phyloP scores from a whole-genome alignment of 1,140 invertebrate species.

The Neodiprion pinetum region DNA sequence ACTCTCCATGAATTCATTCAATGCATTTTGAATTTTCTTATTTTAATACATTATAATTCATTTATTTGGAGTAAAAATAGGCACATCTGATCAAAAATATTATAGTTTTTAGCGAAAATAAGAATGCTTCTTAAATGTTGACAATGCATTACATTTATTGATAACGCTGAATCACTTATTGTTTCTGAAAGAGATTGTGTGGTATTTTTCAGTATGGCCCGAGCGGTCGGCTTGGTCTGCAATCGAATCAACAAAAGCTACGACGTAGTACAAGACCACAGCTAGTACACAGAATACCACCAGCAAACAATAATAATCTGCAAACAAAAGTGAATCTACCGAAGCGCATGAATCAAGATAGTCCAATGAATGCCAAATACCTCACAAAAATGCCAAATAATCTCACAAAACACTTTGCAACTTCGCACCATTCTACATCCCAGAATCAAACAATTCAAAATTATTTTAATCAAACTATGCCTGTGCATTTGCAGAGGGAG shows the following conservation, averaged over 20 bases:
- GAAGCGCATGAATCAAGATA: conserved; percentile 31
- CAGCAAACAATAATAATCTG: conserved; percentile 10
- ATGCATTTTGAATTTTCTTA: too few relatives aligned
- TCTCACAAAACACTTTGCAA: conserved; percentile 37
- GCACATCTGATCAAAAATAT: too few relatives aligned
- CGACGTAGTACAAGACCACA: conserved; percentile 26
- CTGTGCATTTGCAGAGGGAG: conserved; percentile 10
- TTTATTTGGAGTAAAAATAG: too few relatives aligned
- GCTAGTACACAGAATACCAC: conserved; percentile 22
- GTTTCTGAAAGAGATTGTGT: too few relatives aligned
- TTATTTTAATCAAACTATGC: conserved; percentile 49
- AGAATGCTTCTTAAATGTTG: too few relatives aligned
- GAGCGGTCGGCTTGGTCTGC: conserved; percentile 27
- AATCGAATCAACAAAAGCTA: conserved; percentile 26
- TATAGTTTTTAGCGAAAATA: too few relatives aligned
- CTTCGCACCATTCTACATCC: conserved; percentile 14
- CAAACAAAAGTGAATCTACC: conserved; percentile 7
- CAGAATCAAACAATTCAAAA: conserved; percentile 46
- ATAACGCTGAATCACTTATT: too few relatives aligned
- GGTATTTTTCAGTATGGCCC: conserved; percentile 33
- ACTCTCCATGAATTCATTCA: too few relatives aligned
- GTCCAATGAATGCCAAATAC: conserved; percentile 31
- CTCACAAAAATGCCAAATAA: conserved; percentile 36
- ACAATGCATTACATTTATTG: too few relatives aligned
- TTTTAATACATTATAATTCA: too few relatives aligned